Base-by-base conservation (phyloP, 1,140 invertebrate genomes). In the Ostrea denselamellosa region DNA sequence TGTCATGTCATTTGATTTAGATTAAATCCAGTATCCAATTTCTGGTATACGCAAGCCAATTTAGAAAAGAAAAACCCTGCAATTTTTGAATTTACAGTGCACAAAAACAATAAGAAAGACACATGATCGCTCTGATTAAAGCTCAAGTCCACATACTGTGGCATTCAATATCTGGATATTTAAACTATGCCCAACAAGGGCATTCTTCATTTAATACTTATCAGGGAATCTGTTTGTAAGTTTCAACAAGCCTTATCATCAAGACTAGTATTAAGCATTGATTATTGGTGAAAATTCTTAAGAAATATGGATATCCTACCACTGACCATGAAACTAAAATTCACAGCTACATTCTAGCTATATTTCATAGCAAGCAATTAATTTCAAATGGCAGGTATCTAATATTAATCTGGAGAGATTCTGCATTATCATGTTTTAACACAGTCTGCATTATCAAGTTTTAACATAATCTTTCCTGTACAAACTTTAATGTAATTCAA, bases 1-100 rank as follows among this genome's bases (percentile, higher is more conserved):
- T 77, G 68, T 77, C 68, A 77, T 77, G 68, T 77, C 68, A 77
- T 77, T 77, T 25, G 68, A 77, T 77, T 25, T 77, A 77, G 68
- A 77, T 77, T 77, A 77, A 77, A 77, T 77, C 68, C 68, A 28
- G 68, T 77, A 77, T 77, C 68, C 68, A 25, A 77, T 77, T 77
- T 77, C 68, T 77, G 68, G 28, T 77, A 77, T 77, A 77, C 68
- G 28, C 68, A 77, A 77, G 68, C 68, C 68, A 77, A 77, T 77
- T 77, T 77, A 77, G 68, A 71, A 77, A 77, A 25, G 14, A 71
- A 77, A 68, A 77, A 77, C 34, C 14, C 68, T 77, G 68, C 22
- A 25, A 77, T 77, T 22, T 77, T 77, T 77, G 28, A 77, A 77
- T 77, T 34, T 77, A 28, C 68, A 34, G 68, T 77, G 68, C 68